Evolutionary conservation across 2,888 invertebrate species (phyloP), one percentile per base, ranked within the genome.

Genomic region (Yponomeuta evonymella): DNA sequence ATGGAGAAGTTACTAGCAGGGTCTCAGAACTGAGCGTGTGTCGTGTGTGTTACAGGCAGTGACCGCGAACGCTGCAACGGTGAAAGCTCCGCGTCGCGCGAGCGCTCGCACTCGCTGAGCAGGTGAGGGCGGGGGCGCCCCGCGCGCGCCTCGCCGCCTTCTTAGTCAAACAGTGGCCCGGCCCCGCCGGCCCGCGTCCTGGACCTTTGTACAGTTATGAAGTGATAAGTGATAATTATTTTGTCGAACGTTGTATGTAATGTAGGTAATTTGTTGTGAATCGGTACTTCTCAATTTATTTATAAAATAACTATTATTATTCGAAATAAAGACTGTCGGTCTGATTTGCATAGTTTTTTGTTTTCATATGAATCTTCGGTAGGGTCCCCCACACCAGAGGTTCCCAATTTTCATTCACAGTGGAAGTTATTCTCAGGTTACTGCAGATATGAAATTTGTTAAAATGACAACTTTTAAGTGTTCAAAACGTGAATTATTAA

Each of bases 91-190:
- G 82, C 75, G 48, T 84, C 87, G 67, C 89, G 90, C 75, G 86
- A 85, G 81, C 89, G 92, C 69, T 92, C 92, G 77, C 93, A 95
- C 86, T 95, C 95, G 80, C 93, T 95, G 77, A 95, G 95, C 81
- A 94, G 95, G 94, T 95, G 95, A 95, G 93, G 78, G 74, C 78
- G 73, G 80, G 71, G 72, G 79, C 79, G 79, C 77, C 81, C 79
- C 71, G 71, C 71, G 48, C 72, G 72, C 64, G 75, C 77, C 76
- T 75, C 75, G 76, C 74, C 72, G 64, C 67, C 73, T 72, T 71
- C 70, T 71, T 73, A 68, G 71, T 64, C 69, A 72, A 63, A 23
- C 23, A 63, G 63, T 63, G 66, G 43, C 43, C 72, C 72, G 66
- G 75, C 77, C 76, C 75, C 9, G 76, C 73, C 66, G 69, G 72